Base-by-base conservation (phyloP, 1,140 invertebrate genomes). In the Aphaenogaster rudis region DNA sequence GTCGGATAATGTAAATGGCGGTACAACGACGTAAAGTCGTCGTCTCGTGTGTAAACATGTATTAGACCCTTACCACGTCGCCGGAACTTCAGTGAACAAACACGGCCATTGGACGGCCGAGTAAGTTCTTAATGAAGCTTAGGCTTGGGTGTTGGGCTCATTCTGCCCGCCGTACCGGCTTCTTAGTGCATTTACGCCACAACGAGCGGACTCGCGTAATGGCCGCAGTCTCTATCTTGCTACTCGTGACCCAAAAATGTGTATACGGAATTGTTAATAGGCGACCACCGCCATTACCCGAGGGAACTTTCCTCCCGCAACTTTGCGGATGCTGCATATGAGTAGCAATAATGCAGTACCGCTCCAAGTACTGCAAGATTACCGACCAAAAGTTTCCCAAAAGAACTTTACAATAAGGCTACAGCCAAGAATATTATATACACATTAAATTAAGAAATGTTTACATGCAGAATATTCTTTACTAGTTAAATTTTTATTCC, bases 61-160 rank as follows among this genome's bases (percentile, higher is more conserved):
- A 86, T 86, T 86, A 79, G 50, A 86, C 61, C 36, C 72, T 86
- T 57, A 64, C 48, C 48, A 79, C 74, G 77, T 67, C 64, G 48
- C 42, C 39, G 72, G 50, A 86, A 86, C 77, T 86, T 86, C 50
- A 52, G 76, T 54, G 85, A 79, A 86, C 85, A 86, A 86, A 86
- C 76, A 63, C 77, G 52, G 42, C 77, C 64, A 81, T 86, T 80
- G 76, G 77, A 80, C 77, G 85, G 64, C 50, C 61, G 61, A 80
- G 85, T 67, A 86, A 86, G 76, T 86, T 86, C 85, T 86, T 86
- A 86, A 86, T 86, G 85, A 80, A 86, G 85, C 85, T 86, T 80
- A 86, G 74, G 76, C 81, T 76, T 76, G 80, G 78, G 8, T 28
- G 74, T 59, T 45, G 74, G 54, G 61, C 48, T 86, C 74, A 78